A percentile compares a stretch with the other conserved stretches of the same genome.
Conservation (phyloP, 1,140 invertebrate genomes). For the Agraylea sexmaculata region DNA sequence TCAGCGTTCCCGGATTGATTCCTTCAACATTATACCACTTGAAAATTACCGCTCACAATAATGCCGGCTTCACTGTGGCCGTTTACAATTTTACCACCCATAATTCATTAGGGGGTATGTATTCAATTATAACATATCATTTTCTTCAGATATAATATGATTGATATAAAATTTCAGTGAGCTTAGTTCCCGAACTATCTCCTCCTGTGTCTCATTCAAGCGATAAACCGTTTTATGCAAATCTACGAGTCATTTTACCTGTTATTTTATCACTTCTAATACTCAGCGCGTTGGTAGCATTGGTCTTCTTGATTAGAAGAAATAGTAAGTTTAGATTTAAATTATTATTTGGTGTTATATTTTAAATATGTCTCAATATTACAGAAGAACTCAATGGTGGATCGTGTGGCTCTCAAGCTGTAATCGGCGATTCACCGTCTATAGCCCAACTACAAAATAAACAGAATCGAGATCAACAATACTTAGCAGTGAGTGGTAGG, state of each 20-base stretch:
- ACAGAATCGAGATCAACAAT: conserved; percentile 61
- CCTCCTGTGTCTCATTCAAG: conserved; percentile 45
- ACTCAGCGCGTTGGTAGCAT: conserved; percentile 46
- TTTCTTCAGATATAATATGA: conserved; percentile 39
- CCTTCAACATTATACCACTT: conserved; percentile 81
- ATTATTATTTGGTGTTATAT: neutral
- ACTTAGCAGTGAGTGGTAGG: conserved; percentile 47
- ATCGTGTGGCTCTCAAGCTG: conserved; percentile 22
- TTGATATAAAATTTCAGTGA: conserved; percentile 25
- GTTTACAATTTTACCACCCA: conserved; percentile 81
- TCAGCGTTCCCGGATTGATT: conserved; percentile 65
- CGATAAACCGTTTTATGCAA: conserved; percentile 54
- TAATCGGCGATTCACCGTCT: conserved; percentile 52
- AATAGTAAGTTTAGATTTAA: conserved; percentile 45
- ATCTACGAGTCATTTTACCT: conserved; percentile 56
- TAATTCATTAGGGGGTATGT: conserved; percentile 58
- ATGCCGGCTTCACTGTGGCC: conserved; percentile 77
- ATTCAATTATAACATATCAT: conserved; percentile 34
- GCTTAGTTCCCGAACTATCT: conserved; percentile 43
- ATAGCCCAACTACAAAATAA: conserved; percentile 64
- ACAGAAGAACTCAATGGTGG: conserved; percentile 17
- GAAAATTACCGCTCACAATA: conserved; percentile 80
- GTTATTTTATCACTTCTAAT: conserved; percentile 53
- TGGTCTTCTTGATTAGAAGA: conserved; percentile 48
- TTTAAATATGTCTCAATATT: conserved; percentile 1